Evolutionary conservation across 1,140 invertebrate genomes (phyloP), one percentile per base, ranked within the genome.

Genomic region (Apis florea): DNA sequence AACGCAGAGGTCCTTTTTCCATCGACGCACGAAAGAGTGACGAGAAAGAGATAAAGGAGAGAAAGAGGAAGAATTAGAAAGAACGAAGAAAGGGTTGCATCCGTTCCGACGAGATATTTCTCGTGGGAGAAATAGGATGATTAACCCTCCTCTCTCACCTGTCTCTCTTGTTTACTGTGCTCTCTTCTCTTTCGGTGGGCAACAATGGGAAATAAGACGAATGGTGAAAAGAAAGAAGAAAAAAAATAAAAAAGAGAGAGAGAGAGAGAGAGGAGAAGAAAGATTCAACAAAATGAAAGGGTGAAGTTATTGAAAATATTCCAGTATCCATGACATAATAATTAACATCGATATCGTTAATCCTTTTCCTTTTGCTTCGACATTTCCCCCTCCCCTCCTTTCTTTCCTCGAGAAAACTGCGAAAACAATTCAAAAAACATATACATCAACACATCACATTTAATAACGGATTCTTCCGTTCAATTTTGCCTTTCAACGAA

Each of bases 281-380:
- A 72, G 67, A 61, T 61, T 59, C 58, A 40, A 9, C 6, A 31
- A 10, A 19, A n/a, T 67, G 64, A 8, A 74, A 75, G 70, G 59
- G 68, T 77, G 66, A 79, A 76, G 63, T 24, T 51, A 53, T 69
- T 40, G 40, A 67, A 47, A 79, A 73, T 79, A 64, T 64, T 72
- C 51, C 51, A 40, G 78, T 56, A 73, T 79, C 21, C 31, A 49
- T 51, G 61, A 40, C 6, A 40, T 6, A 6, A 56, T 74, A 80
- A 80, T 80, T 80, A 58, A n/a, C 61, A 66, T 80, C 70, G 70
- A 66, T 72, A 73, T 79, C 78, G 59, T 54, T n/a, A 13, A 73
- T 56, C 66, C 54, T 24, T 49, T 54, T 49, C 78, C 31, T 54
- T 54, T 31, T 40, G 19, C 13, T 24, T 15, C 59, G 67, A 56